Conservation (phyloP, 2,797 vertebrate genomes). For the Balearica regulorum region DNA sequence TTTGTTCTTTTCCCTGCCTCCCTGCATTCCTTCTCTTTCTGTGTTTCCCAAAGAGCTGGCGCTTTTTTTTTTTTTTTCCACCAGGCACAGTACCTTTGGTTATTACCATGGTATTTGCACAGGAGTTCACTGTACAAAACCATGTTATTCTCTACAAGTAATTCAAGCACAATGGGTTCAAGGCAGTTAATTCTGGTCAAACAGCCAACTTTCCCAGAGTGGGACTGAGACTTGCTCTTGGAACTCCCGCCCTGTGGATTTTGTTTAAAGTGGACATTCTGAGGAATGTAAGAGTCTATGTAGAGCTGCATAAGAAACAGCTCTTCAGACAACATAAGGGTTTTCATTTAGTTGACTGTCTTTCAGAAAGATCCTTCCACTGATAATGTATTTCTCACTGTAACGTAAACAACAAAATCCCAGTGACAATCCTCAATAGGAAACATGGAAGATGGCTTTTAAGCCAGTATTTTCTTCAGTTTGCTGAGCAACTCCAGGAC, state of each 20-base stretch:
- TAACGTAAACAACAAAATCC: not conserved
- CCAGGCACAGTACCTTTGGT: not conserved
- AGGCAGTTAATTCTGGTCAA: not conserved
- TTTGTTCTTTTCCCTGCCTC: not conserved
- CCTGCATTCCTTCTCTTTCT: not conserved
- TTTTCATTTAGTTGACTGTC: not conserved
- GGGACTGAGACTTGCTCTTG: not conserved
- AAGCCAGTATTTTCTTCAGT: not conserved
- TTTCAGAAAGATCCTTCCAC: not conserved
- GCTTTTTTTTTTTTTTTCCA: not conserved
- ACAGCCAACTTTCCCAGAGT: not conserved
- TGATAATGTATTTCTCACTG: not conserved
- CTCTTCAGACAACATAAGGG: not conserved
- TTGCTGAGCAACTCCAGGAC: not conserved
- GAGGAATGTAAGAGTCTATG: not conserved
- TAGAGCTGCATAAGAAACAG: not conserved
- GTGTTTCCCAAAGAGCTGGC: not conserved
- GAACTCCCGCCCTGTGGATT: not conserved
- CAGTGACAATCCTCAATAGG: not conserved
- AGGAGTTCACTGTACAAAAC: not conserved
- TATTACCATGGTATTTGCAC: conserved; percentile 1
- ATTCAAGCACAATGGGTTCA: not conserved
- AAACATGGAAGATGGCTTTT: not conserved
- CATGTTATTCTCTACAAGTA: not conserved
- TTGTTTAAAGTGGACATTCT: not conserved